Evolutionary conservation across 2,113 vertebrate genomes (phyloP), one percentile per base, ranked within the genome.

Genomic region (Rhineura floridana): DNA sequence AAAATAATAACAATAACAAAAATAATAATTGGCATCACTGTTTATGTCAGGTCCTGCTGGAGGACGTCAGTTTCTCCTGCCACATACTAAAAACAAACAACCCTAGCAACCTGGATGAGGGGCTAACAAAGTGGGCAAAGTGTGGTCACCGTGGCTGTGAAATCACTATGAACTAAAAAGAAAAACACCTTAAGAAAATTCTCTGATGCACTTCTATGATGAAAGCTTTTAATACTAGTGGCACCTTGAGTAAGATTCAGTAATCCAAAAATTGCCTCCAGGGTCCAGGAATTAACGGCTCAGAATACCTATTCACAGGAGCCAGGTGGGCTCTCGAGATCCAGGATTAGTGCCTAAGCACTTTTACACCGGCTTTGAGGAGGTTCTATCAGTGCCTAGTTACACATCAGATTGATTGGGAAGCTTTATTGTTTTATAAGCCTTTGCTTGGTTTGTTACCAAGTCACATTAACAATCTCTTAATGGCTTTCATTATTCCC

Each of bases 381-480:
- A 91, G 52, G 59, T 89, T 92, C 89, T 23, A 90, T 89, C 90
- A 91, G 89, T 89, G 90, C 90, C 94, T 95, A 87, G 90, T 95
- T 95, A 88, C 90, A 88, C 84, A 90, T 93, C 80, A 92, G 93
- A 94, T 92, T 95, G 90, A 95, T 94, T 94, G 93, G 92, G 95
- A 95, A 94, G 91, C 82, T 94, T 95, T 95, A 93, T 92, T 94
- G 90, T 94, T 95, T 94, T 94, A 93, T 90, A 95, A 92, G 93
- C 89, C 94, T 94, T 91, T 91, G 82, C 89, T 94, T 95, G 93
- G 91, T 94, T 90, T 94, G 90, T 88, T 95, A 95, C 93, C 89
- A 94, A 94, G 91, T 91, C 94, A 90, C 93, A 96, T 95, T 95
- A 95, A 93, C 94, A 95, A 96, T 96, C 95, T 95, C 93, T 93